Conservation (phyloP, 2,888 invertebrate species). For the Pammene fasciana region DNA sequence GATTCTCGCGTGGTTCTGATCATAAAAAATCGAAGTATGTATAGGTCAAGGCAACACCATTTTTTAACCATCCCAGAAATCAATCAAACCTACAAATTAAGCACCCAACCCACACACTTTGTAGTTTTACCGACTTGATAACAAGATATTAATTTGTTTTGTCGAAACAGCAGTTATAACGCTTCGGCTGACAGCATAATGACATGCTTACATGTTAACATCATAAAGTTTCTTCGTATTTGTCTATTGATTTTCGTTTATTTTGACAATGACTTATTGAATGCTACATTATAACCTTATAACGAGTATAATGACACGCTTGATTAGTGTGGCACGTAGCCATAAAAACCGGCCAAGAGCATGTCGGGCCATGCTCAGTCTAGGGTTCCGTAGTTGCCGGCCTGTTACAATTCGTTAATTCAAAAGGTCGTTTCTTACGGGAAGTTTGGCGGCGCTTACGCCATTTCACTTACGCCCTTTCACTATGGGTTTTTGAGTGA, state of each 20-base stretch:
- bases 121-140: conserved; percentile 23
- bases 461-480: too few species aligned
- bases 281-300: too few species aligned
- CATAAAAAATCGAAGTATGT: too few species aligned
- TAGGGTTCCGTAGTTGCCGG: too few species aligned
- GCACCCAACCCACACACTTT: conserved; percentile 8
- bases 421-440: too few species aligned
- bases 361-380: too few species aligned
- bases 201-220: conserved; percentile 13
- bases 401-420: too few species aligned
- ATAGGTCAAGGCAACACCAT: conserved; percentile 4
- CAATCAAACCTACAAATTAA: conserved; percentile 3
- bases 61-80: background rate
- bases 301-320: background rate
- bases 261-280: background rate
- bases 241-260: background rate
- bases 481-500: too few species aligned
- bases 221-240: background rate
- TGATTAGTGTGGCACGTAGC: background rate
- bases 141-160: conserved; percentile 29
- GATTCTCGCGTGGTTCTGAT: too few species aligned
- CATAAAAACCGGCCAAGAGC: too few species aligned
- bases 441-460: too few species aligned
- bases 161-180: background rate
- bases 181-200: conserved; percentile 16